Evolutionary conservation across 64 coral and sea anemone species (phyloP), one percentile per base, ranked within the genome.

Genomic region (Porites lutea): DNA sequence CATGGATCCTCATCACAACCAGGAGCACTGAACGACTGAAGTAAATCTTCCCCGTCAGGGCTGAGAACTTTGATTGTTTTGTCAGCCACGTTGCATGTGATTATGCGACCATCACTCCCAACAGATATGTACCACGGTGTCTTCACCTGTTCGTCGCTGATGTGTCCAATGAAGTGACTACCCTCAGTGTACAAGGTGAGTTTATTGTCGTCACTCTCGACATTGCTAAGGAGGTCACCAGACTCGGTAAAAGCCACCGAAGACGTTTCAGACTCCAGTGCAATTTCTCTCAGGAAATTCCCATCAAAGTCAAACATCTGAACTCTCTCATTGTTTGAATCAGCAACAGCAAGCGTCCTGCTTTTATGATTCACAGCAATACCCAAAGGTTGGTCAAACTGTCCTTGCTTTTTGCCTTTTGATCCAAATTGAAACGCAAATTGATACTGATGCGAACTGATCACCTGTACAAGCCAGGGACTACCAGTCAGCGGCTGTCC

Each of bases 261-360:
- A 62, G 4, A 54, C 2, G 86, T 70, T 15, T 19, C 19, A 58
- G n/a, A 0, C 18, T 54, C 12, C 10, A 54, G n/a, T 43, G 8
- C 19, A 59, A 75, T 57, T 54, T 88, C 71, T 61, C 85, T 3
- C 4, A 59, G 11, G 18, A 72, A 69, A 4, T 46, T 59, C 59
- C 85, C 85, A 53, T 87, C 53, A 27, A 22, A 55, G 44, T 43
- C 46, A 69, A 87, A 87, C 43, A 87, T 27, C 63, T 87, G 66
- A 8, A 87, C 49, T 55, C 85, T 13, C 7, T 68, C 6, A 37
- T 72, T 74, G 14, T 74, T 44, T 7, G 66, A 53, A 23, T 87
- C 85, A 51, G 66, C 52, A 22, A 72, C 52, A 23, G 69, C 85
- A 27, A 87, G 55, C 51, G n/a, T n/a, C n/a, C n/a, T n/a, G n/a